These are phyloP conservation scores for Temnothorax unifasciatus DNA, from an alignment of 2,888 invertebrate species.

Conservation along the genomic window DNA sequence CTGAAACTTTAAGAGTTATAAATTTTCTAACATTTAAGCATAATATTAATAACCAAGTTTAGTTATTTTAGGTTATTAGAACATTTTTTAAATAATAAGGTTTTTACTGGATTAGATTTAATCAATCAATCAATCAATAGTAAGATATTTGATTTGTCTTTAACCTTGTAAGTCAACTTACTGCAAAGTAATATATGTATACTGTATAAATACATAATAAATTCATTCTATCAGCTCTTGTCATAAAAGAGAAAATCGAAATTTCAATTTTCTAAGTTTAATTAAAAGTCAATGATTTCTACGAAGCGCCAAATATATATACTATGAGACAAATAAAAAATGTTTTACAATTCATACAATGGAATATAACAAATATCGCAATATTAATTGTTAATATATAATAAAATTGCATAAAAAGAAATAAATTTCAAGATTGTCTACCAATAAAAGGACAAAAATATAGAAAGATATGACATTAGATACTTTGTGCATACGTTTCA, in stretches of 20 bases:
- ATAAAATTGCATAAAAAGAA: background rate
- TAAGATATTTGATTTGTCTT: background rate
- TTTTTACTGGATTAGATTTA: too few relatives aligned
- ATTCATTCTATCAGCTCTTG: background rate
- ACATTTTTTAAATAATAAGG: background rate
- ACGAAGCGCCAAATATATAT: background rate
- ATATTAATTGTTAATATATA: background rate
- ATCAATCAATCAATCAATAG: slow-evolving; percentile 8
- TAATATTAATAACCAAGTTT: background rate
- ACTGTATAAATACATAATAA: background rate
- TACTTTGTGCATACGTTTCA: slow-evolving; percentile 14
- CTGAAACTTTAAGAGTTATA: too few relatives aligned
- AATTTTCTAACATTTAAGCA: background rate
- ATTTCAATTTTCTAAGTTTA: background rate
- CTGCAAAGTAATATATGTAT: background rate
- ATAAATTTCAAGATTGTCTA: background rate
- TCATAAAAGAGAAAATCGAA: background rate
- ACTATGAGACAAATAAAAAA: background rate
- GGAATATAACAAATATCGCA: background rate
- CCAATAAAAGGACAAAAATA: background rate
- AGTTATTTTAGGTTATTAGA: background rate
- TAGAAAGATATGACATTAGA: background rate
- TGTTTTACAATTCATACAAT: background rate
- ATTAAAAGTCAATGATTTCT: background rate
- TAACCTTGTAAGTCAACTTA: background rate